Conservation (phyloP, 2,888 invertebrate genomes). For the Scrobipalpa atriplicella region DNA sequence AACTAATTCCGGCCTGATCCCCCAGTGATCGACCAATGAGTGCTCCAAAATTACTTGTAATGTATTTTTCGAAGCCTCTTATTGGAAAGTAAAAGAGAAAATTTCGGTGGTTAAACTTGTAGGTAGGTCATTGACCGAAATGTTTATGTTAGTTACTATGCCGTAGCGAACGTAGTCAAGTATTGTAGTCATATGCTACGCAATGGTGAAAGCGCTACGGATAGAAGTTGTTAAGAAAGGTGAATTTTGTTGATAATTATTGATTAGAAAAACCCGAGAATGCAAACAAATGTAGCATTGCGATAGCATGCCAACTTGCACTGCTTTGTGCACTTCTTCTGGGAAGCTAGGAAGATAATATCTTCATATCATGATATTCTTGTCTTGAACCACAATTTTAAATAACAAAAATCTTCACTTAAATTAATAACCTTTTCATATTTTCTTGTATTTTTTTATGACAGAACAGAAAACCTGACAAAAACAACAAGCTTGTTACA, state of each 20-base stretch:
- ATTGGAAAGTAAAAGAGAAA: background rate
- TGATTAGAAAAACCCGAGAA: background rate
- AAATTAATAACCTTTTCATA: too few relatives aligned
- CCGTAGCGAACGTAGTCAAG: background rate
- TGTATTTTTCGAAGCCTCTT: conserved; percentile 3
- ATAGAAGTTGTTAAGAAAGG: background rate
- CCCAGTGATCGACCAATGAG: conserved; percentile 21
- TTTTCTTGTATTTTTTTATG: too few relatives aligned
- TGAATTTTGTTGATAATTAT: background rate
- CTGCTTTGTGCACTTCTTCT: too few relatives aligned
- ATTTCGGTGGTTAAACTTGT: background rate
- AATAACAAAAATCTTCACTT: too few relatives aligned
- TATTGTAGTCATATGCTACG: background rate
- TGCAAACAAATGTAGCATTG: too few relatives aligned
- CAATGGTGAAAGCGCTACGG: background rate
- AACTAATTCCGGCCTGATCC: conserved; percentile 22
- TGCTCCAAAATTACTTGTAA: conserved; percentile 20
- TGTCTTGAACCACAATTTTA: too few relatives aligned
- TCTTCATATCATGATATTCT: too few relatives aligned
- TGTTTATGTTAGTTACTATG: background rate
- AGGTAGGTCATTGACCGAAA: too few relatives aligned
- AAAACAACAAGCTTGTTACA: background rate
- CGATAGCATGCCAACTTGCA: too few relatives aligned
- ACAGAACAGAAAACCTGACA: background rate
- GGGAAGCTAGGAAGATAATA: too few relatives aligned